Evolutionary conservation across 2,113 vertebrate species (phyloP).

Genomic region (Psittacula cyanocephala): DNA sequence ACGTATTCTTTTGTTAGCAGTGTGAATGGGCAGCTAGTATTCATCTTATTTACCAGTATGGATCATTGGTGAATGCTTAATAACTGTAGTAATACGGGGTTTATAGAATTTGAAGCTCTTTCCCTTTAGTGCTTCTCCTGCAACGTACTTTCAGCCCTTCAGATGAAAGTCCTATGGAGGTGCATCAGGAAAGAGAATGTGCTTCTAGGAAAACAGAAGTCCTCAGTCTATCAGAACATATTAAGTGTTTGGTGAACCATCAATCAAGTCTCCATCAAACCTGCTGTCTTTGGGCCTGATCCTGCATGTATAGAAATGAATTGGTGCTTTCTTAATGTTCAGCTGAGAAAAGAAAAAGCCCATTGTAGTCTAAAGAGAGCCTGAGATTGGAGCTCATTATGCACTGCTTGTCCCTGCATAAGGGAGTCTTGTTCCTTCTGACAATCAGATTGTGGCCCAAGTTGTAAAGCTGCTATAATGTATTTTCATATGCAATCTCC

Average conservation of each 20-base stretch:
- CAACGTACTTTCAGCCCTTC: not conserved
- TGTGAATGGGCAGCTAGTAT: not conserved
- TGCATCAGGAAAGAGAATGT: not conserved
- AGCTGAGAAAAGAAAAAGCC: conserved; percentile 37
- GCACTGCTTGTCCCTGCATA: not conserved
- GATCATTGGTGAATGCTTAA: not conserved
- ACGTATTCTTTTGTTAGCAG: not conserved
- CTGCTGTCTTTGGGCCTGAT: conserved; percentile 14
- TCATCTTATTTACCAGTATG: not conserved
- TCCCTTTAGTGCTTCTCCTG: not conserved
- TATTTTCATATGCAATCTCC: conserved; percentile 20
- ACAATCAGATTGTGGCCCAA: conserved; percentile 46
- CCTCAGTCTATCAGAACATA: not conserved
- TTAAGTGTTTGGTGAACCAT: not conserved
- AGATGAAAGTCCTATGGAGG: not conserved
- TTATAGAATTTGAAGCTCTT: not conserved
- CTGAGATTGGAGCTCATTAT: conserved; percentile 18
- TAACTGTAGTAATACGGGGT: not conserved
- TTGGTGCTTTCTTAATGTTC: conserved; percentile 7
- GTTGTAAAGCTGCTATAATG: conserved; percentile 39
- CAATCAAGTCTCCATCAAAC: not conserved
- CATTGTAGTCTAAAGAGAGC: conserved; percentile 11
- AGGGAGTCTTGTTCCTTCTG: conserved; percentile 46
- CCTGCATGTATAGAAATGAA: conserved; percentile 7
- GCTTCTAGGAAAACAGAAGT: not conserved